Conservation (phyloP, 2,888 invertebrate genomes). For the Caenorhabditis drosophilae region DNA sequence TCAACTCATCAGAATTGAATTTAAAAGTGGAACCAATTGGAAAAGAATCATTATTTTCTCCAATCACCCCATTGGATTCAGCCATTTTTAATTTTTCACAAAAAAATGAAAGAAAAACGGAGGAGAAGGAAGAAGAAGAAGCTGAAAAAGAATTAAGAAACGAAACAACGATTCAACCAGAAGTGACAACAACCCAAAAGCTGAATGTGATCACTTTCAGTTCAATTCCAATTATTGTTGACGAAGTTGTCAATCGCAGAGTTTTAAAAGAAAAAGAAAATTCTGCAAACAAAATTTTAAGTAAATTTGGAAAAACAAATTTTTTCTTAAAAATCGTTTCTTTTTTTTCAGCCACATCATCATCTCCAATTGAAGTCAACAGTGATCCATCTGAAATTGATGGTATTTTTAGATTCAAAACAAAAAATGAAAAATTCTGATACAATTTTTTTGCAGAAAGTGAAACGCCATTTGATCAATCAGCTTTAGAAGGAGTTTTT, state of each 20-base stretch:
- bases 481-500: constrained; percentile 28
- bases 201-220: constrained; percentile 28
- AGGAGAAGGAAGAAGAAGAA: constrained; percentile 11
- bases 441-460: constrained; percentile 16
- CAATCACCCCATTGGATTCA: constrained; percentile 18
- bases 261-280: constrained; percentile 30
- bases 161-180: neutral
- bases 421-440: neutral
- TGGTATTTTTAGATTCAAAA: neutral
- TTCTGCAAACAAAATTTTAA: constrained; percentile 4
- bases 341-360: too few relatives aligned
- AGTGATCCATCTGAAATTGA: constrained; percentile 21
- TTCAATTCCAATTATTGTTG: constrained; percentile 17
- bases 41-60: neutral
- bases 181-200: neutral
- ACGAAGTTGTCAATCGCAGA: constrained; percentile 22
- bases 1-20: neutral
- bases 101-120: constrained; percentile 20
- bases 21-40: neutral
- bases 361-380: constrained; percentile 2
- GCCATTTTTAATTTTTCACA: constrained; percentile 22
- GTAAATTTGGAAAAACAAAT: neutral
- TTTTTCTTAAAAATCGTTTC: neutral
- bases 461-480: constrained; percentile 36
- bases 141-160: neutral